phyloP scores from a whole-genome alignment of 2,797 vertebrate genomes.

The Geotrypetes seraphini region DNA sequence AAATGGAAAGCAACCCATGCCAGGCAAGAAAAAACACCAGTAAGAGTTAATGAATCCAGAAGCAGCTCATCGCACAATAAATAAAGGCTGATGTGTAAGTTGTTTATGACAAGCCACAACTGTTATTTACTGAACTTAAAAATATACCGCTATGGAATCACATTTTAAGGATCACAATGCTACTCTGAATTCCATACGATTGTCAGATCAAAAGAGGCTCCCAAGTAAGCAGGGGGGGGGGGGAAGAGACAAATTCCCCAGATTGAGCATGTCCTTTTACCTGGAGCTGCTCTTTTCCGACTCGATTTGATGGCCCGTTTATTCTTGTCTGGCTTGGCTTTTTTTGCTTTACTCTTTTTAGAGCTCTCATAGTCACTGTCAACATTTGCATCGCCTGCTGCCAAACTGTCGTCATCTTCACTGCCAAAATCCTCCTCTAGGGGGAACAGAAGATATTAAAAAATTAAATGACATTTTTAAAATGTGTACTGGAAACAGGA shows the following conservation, averaged over 20 bases:
- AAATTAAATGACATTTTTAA: no score
- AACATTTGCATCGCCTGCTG: constrained; percentile 72
- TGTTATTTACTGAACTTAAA: no score
- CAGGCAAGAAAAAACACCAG: no score
- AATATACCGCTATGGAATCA: no score
- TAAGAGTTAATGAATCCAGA: neutral
- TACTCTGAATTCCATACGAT: no score
- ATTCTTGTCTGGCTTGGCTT: constrained; percentile 67
- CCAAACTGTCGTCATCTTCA: constrained; percentile 73
- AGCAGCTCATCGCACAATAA: rapidly evolving
- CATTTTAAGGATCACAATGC: no score
- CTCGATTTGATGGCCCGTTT: constrained; percentile 68
- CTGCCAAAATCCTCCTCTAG: constrained; percentile 76
- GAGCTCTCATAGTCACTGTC: constrained; percentile 69
- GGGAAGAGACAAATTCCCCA: no score
- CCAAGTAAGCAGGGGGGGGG: no score
- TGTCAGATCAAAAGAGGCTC: no score
- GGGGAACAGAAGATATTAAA: neutral
- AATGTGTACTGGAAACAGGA: no score
- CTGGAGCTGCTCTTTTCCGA: constrained; percentile 67
- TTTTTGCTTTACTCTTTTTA: constrained; percentile 75
- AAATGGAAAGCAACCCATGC: constrained; percentile 12
- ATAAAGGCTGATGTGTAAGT: no score
- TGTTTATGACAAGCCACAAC: no score
- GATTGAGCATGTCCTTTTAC: constrained; percentile 33